Evolutionary conservation across 2,888 invertebrate species (phyloP).

Genomic region (Lasioglossum villosulum): DNA sequence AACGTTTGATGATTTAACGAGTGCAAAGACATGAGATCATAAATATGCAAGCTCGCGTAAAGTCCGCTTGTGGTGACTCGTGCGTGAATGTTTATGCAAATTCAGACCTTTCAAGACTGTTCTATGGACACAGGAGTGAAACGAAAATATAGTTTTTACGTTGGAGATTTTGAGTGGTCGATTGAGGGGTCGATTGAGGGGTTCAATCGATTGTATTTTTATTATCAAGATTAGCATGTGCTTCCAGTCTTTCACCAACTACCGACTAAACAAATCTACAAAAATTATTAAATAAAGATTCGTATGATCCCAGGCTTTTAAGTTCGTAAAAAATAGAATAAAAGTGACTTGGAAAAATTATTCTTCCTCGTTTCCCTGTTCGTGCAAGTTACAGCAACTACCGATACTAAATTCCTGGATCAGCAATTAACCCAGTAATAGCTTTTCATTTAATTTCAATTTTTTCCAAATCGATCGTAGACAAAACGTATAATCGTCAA

Average conservation of each 20-base stretch:
- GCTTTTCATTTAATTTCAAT: background rate
- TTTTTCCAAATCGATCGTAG: background rate
- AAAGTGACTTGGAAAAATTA: background rate
- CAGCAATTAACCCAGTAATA: too few relatives aligned
- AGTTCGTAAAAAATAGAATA: background rate
- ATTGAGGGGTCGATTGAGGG: too few relatives aligned
- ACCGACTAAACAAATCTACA: background rate
- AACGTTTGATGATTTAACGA: background rate
- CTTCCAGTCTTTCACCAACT: background rate
- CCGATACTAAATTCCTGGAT: background rate
- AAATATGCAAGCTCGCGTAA: background rate
- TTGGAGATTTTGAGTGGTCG: background rate
- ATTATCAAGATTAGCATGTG: background rate
- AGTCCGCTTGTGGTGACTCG: background rate
- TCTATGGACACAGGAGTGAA: background rate
- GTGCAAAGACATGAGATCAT: background rate
- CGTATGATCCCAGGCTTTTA: background rate
- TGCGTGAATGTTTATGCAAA: background rate
- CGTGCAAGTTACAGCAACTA: background rate
- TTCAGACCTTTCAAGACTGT: background rate
- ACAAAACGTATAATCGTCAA: background rate
- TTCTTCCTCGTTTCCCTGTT: background rate
- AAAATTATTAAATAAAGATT: background rate
- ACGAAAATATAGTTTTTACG: background rate
- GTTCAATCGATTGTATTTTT: background rate